phyloP scores from a whole-genome alignment of 2,797 vertebrate genomes.

The Taenioides sp. region DNA sequence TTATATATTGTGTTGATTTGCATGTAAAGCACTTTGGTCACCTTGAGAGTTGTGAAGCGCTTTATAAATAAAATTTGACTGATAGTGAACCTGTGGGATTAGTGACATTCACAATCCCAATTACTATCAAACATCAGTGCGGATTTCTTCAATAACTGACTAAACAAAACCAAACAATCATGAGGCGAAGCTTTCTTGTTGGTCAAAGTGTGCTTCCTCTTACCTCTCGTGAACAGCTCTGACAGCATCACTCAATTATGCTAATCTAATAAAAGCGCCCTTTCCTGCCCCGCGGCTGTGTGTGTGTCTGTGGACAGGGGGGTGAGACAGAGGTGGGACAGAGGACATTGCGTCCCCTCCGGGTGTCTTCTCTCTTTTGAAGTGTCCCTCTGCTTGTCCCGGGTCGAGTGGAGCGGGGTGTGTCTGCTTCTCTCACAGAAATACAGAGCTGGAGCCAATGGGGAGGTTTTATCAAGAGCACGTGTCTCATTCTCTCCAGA shows the following conservation, averaged over 20 bases:
- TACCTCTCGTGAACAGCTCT: conserved; percentile 68
- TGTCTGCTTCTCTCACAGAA: conserved; percentile 84
- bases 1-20: no score
- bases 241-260: conserved; percentile 83
- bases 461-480: conserved; percentile 91
- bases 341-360: conserved; percentile 76
- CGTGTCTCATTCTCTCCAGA: conserved; percentile 81
- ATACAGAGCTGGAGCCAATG: conserved; percentile 59
- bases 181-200: conserved; percentile 42
- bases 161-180: conserved; percentile 60
- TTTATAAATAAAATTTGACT: no score
- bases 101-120: neutral
- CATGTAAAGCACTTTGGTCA: no score
- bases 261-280: conserved; percentile 81
- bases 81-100: neutral
- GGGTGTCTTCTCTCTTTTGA: conserved; percentile 76
- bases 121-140: neutral
- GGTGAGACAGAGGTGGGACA: conserved; percentile 70
- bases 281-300: conserved; percentile 74
- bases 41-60: no score
- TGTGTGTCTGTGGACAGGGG: conserved; percentile 42
- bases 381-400: conserved; percentile 73
- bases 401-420: conserved; percentile 77
- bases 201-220: conserved; percentile 68
- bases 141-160: neutral